Evolutionary conservation across 2,797 vertebrate species (phyloP).

Genomic region (Poeciliopsis gracilis): DNA sequence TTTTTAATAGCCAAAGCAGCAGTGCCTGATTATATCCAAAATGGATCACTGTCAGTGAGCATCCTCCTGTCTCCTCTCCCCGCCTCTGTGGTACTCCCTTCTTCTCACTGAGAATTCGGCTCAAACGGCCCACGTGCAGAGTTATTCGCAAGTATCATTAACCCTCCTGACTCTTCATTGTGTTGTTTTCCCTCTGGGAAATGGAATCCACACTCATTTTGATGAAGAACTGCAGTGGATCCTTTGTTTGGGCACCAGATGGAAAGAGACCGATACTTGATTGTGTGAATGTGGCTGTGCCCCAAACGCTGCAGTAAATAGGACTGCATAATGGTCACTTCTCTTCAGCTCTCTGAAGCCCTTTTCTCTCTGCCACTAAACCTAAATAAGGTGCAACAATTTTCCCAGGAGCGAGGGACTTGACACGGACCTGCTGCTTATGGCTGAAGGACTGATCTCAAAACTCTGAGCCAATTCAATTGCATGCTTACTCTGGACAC

Average conservation of each 20-base stretch:
- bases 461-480: neutral
- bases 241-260: conserved; percentile 70
- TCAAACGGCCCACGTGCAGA: conserved; percentile 59
- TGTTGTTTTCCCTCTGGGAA: conserved; percentile 64
- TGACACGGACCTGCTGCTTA: conserved; percentile 21
- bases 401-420: conserved; percentile 31
- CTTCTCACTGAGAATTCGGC: conserved; percentile 39
- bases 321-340: conserved; percentile 64
- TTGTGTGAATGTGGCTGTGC: conserved; percentile 55
- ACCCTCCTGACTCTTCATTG: conserved; percentile 78
- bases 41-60: conserved; percentile 61
- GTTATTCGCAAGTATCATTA: conserved; percentile 79
- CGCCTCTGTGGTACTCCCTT: neutral
- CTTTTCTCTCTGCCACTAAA: conserved; percentile 37
- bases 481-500: neutral
- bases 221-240: conserved; percentile 63
- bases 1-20: conserved; percentile 75
- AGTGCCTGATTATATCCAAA: conserved; percentile 66
- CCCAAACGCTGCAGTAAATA: conserved; percentile 65
- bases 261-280: conserved; percentile 56
- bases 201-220: conserved; percentile 69
- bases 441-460: conserved; percentile 23
- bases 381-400: conserved; percentile 42
- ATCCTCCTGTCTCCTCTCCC: conserved; percentile 13
- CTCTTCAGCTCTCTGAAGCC: conserved; percentile 34